These are phyloP conservation scores for Lepus europaeus DNA, from an alignment of 2,113 vertebrate genomes.

Conservation along the genomic window DNA sequence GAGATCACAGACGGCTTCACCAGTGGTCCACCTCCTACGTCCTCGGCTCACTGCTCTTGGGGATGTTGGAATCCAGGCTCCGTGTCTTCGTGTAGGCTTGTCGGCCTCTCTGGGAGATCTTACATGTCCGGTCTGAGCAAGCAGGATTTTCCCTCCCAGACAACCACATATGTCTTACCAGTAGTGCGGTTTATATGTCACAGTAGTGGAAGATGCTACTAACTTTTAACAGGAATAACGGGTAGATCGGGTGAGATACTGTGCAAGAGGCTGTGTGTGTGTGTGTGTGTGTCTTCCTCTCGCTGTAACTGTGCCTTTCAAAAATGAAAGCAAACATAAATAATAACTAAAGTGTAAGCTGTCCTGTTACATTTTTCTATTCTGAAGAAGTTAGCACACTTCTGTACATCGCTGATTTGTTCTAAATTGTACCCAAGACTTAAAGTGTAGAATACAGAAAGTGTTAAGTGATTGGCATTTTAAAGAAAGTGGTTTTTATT, in stretches of 20 bases:
- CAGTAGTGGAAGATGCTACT: not conserved
- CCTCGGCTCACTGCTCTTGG: too few relatives aligned
- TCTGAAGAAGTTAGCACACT: constrained; percentile 1
- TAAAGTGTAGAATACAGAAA: constrained; percentile 49
- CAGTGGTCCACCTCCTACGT: not conserved
- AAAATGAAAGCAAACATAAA: too few relatives aligned
- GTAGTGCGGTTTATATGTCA: not conserved
- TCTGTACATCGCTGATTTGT: constrained; percentile 3
- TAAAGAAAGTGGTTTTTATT: not conserved
- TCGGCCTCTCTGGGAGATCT: not conserved
- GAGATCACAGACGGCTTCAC: constrained; percentile 1
- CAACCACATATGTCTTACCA: not conserved
- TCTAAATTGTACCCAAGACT: constrained; percentile 40
- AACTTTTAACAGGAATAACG: constrained; percentile 42
- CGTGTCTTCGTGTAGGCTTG: not conserved
- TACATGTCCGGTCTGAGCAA: not conserved
- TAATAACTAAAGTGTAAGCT: not conserved
- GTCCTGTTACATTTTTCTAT: not conserved
- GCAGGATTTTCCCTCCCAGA: not conserved
- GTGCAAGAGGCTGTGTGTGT: too few relatives aligned
- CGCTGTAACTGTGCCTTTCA: too few relatives aligned
- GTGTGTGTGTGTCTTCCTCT: too few relatives aligned
- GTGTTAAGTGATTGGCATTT: constrained; percentile 49
- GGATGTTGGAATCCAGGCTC: constrained; percentile 13
- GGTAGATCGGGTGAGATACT: constrained; percentile 24